Evolutionary conservation across 1,140 invertebrate species (phyloP), one percentile per base, ranked within the genome.

Genomic region (Drosophila tani): DNA sequence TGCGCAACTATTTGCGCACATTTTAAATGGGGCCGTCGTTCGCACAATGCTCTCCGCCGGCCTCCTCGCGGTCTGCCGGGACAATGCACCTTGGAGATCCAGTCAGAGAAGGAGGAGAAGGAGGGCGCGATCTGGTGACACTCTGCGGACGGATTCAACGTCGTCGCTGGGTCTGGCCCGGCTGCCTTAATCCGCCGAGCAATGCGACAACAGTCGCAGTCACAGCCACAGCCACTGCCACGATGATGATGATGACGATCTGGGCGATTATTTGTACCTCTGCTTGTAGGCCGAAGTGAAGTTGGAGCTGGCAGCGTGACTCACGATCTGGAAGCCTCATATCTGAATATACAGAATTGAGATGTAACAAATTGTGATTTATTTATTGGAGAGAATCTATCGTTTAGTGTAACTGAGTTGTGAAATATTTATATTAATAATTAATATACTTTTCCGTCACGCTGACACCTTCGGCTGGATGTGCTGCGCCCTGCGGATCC

Each of bases 1-100:
- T 88, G 85, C 85, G 78, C 85, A 88, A 85, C 85, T 88, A 88
- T 88, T 88, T 88, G 85, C 63, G 85, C 85, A 78, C 85, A 90
- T 88, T 88, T 90, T 90, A 88, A 88, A 88, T 88, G 85, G 85
- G 85, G 85, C 78, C 81, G 81, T 82, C 56, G 81, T 50, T 41
- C 58, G 70, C 70, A 76, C 71, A 83, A 67, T 66, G 53, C 19
- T 40, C 53, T 40, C 35, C 35, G 14, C 19, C 15, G 19, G 35
- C 15, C 35, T 11, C 14, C 53, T 56, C 19, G 62, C 40, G 32
- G 35, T n/a, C 62, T 68, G 47, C 56, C 29, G 59, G 84, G 77
- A 88, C 85, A 88, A 88, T 88, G 84, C 77, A 67, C 80, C 80
- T 83, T 73, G 62, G 49, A n/a, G 19, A 56, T 70, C 67, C 63